These are phyloP conservation scores for Drosophila repleta DNA, from an alignment of 1,140 invertebrate genomes.

Conservation along the genomic window DNA sequence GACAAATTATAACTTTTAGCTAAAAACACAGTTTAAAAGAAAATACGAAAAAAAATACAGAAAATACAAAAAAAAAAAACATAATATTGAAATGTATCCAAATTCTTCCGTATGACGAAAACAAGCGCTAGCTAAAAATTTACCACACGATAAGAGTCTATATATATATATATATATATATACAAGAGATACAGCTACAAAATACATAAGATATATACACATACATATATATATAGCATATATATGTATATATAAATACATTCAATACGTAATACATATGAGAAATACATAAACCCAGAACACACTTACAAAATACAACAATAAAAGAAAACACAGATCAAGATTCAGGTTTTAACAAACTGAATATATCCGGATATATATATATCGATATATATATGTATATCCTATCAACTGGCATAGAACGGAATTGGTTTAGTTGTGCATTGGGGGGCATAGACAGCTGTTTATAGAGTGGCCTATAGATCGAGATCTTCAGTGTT, in stretches of 20 bases:
- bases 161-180: conserved; percentile 38
- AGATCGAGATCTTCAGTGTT: conserved; percentile 69
- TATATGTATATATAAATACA: conserved; percentile 50
- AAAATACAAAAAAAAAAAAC: background rate
- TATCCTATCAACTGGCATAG: conserved; percentile 10
- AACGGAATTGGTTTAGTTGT: conserved; percentile 7
- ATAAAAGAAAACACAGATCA: conserved; percentile 29
- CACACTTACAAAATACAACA: conserved; percentile 26
- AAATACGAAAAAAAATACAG: conserved; percentile 10
- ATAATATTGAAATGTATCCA: conserved; percentile 62
- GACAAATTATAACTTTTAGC: conserved; percentile 77
- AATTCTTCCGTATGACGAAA: conserved; percentile 73
- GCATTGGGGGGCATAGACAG: background rate
- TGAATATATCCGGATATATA: too few species aligned
- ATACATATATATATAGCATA: conserved; percentile 30
- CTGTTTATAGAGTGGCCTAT: background rate
- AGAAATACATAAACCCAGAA: conserved; percentile 42
- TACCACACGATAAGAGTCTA: conserved; percentile 58
- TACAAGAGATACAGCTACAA: conserved; percentile 12
- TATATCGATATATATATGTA: conserved; percentile 7
- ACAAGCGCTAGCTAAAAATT: conserved; percentile 68
- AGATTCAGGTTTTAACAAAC: conserved; percentile 21
- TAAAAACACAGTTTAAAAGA: conserved; percentile 45
- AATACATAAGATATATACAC: conserved; percentile 47
- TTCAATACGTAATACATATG: conserved; percentile 73